phyloP scores from a whole-genome alignment of 2,888 invertebrate species.

The Rotaria socialis region DNA sequence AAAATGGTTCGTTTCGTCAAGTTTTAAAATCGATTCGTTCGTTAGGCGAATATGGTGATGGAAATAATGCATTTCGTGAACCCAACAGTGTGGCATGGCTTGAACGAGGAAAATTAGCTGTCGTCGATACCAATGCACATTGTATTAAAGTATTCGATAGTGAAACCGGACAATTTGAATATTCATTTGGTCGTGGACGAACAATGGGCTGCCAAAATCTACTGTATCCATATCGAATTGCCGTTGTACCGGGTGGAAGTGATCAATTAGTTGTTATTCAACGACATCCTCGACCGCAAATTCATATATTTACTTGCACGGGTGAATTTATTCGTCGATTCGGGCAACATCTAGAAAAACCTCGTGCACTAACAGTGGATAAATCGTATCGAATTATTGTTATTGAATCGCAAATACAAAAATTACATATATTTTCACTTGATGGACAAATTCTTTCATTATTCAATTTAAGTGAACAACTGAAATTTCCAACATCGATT shows the following conservation, averaged over 20 bases:
- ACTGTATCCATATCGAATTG: constrained; percentile 5
- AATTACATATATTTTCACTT: not conserved
- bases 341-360: constrained; percentile 7
- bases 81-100: constrained; percentile 19
- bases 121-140: not conserved
- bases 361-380: not conserved
- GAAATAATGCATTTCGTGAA: constrained; percentile 11
- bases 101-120: not conserved
- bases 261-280: constrained; percentile 2
- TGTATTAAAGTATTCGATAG: not conserved
- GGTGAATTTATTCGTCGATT: not conserved
- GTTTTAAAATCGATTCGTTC: not conserved
- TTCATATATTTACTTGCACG: not conserved
- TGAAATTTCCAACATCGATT: not conserved
- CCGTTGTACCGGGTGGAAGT: not conserved
- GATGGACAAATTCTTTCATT: not conserved
- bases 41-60: constrained; percentile 5
- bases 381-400: not conserved
- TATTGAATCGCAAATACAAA: constrained; percentile 2
- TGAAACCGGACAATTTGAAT: not conserved
- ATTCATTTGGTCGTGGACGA: constrained; percentile 1
- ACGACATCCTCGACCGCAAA: constrained; percentile 12
- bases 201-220: not conserved
- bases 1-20: not conserved
- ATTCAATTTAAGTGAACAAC: not conserved